phyloP scores from a whole-genome alignment of 2,888 invertebrate genomes.

The Mylabris sibirica region DNA sequence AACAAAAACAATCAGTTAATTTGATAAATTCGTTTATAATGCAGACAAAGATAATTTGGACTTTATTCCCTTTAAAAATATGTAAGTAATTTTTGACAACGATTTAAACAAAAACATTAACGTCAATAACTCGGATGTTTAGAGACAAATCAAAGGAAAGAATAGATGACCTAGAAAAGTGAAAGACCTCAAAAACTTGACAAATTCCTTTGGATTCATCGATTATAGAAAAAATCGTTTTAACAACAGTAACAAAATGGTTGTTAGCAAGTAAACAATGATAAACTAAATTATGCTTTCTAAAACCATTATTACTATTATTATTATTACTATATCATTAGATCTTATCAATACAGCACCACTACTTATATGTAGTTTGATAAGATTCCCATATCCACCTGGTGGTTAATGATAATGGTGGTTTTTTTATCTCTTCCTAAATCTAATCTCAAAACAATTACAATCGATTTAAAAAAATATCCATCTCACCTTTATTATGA shows the following conservation, averaged over 20 bases:
- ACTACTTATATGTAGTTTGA: not conserved
- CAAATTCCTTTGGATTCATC: not conserved
- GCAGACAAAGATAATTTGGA: not conserved
- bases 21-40: not conserved
- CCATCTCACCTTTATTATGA: not conserved
- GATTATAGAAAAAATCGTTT: not conserved
- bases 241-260: not conserved
- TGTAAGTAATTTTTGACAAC: not conserved
- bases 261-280: not conserved
- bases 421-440: no score
- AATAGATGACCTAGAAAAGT: constrained; percentile 8
- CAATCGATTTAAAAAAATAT: not conserved
- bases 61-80: not conserved
- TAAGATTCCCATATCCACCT: not conserved
- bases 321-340: not conserved
- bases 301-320: not conserved
- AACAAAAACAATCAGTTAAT: not conserved
- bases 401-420: no score
- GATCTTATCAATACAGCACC: not conserved
- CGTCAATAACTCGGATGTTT: no score
- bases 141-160: no score
- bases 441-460: not conserved
- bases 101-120: not conserved
- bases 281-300: not conserved
- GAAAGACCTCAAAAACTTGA: constrained; percentile 1